Evolutionary conservation across 2,113 vertebrate species (phyloP).

Genomic region (Phaethornis superciliosus): DNA sequence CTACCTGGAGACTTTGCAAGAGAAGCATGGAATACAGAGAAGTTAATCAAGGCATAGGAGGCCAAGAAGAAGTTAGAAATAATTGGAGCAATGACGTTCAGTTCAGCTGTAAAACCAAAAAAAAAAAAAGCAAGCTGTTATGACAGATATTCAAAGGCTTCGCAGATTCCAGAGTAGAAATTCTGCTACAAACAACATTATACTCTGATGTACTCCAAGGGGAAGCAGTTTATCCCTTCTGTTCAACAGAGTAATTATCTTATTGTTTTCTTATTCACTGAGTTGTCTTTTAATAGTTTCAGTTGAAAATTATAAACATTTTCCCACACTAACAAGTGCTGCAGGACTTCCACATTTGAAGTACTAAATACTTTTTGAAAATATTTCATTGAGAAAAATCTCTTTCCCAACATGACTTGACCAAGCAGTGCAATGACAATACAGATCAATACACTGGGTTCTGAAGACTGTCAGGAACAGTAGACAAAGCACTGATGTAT

Average conservation of each 20-base stretch:
- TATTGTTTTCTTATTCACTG: neutral
- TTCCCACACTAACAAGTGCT: neutral
- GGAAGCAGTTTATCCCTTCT: neutral
- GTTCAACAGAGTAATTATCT: neutral
- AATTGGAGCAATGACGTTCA: slow-evolving; percentile 96
- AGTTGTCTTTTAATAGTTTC: neutral
- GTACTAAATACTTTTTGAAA: neutral
- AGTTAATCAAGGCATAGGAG: slow-evolving; percentile 98
- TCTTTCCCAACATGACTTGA: neutral
- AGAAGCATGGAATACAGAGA: slow-evolving; percentile 97
- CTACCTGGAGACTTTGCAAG: slow-evolving; percentile 98
- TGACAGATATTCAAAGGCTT: neutral
- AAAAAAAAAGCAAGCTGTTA: slow-evolving; percentile 37
- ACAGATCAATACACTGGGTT: neutral
- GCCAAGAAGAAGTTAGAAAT: slow-evolving; percentile 99
- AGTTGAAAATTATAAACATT: neutral
- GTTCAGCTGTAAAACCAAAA: slow-evolving; percentile 81
- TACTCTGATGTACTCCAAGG: neutral
- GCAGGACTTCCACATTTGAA: neutral
- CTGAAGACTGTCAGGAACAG: neutral
- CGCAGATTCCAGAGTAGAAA: neutral
- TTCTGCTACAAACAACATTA: neutral
- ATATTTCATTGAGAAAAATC: neutral
- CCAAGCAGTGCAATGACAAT: neutral
- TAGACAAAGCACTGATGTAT: neutral